Base-by-base conservation (phyloP, 2,797 vertebrate genomes). In the Gymnoscopelus microlampas region DNA sequence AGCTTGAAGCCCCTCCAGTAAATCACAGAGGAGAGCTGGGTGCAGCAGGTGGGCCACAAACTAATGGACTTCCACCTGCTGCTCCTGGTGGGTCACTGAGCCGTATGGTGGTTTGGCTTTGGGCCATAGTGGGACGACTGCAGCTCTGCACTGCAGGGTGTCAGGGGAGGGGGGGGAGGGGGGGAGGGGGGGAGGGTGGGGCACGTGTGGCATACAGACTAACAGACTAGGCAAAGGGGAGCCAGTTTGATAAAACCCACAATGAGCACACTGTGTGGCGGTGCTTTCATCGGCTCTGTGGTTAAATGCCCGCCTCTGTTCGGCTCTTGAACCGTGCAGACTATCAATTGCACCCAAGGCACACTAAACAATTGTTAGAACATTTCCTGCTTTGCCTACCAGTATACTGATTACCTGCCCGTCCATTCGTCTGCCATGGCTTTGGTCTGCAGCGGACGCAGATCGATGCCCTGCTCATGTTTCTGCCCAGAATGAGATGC, bases 31-130 rank as follows among this genome's bases (percentile, higher is more conserved):
- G 87, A 57, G 58, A 83, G 63, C 79, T 88, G 88, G 88, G 78
- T 88, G 76, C 87, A 78, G 85, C 90, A 89, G 89, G 90, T 89
- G 89, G 90, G 90, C 89, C 82, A 85, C 71, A 77, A 88, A 83
- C 88, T 82, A 91, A 92, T 91, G 89, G 87, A 68, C 82, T 79
- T 89, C 88, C 87, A 87, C 87, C 88, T 90, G 87, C 88, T 89
- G 84, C 88, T 89, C 83, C 82, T 83, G 80, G 88, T 83, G 80
- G 88, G 91, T 91, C 87, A 88, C 82, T 76, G 88, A 86, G 19
- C 19, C 19, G 19, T 19, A 19, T 19, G 19, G 1, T 19, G 5
- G 35, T 39, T 39, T 39, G 35, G 35, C 5, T 39, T 39, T 39
- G 35, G 35, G 0, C 35, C 35, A 5, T 39, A 39, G 35, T 39